These are phyloP conservation scores for Eulemur coronatus DNA, from an alignment of 2,797 vertebrate genomes.

Conservation along the genomic window DNA sequence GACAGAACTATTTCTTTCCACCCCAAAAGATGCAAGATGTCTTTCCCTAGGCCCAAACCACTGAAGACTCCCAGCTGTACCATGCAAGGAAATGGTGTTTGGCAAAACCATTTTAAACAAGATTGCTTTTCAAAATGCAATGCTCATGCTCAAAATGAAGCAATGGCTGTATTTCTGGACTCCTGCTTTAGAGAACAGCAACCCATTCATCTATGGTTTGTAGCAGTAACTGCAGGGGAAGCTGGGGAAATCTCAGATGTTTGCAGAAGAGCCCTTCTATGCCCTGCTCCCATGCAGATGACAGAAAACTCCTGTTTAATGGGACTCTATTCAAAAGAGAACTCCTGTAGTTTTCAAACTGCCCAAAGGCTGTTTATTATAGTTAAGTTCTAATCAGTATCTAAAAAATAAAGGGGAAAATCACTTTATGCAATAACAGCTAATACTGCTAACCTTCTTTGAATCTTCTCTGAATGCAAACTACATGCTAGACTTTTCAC, in stretches of 20 bases:
- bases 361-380: not conserved
- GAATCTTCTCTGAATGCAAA: not conserved
- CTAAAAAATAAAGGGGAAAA: not conserved
- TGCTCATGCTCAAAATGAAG: not conserved
- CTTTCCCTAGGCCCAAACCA: not conserved
- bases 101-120: not conserved
- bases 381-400: not conserved
- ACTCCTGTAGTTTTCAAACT: not conserved
- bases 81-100: not conserved
- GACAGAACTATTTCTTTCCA: not conserved
- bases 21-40: not conserved
- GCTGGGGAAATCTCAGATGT: not conserved
- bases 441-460: not conserved
- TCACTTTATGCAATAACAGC: not conserved
- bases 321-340: not conserved
- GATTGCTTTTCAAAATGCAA: not conserved
- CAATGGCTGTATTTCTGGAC: not conserved
- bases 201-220: not conserved
- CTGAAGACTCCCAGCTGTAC: not conserved
- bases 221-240: not conserved
- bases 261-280: not conserved
- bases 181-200: not conserved
- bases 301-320: not conserved
- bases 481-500: not conserved
- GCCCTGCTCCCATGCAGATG: not conserved